A percentile compares a stretch with the other conserved stretches of the same genome.
These are phyloP conservation scores for Drosophila subobscura DNA, from an alignment of 1,140 invertebrate genomes.

Conservation along the genomic window DNA sequence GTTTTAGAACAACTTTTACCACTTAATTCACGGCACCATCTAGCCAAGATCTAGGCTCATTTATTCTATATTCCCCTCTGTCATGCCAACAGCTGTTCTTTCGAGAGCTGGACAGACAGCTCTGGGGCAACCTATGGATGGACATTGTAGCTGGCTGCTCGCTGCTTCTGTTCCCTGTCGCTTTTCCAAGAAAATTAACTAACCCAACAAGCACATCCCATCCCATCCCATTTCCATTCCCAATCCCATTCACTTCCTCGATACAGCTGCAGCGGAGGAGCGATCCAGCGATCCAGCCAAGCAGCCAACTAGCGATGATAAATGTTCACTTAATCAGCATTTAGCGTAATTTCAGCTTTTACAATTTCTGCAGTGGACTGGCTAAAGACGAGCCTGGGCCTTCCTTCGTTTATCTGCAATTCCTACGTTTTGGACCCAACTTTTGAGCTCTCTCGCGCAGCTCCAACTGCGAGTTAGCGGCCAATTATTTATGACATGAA, in stretches of 20 bases:
- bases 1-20: conserved; percentile 43
- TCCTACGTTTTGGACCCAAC: conserved; percentile 32
- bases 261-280: conserved; percentile 45
- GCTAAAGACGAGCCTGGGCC: conserved; percentile 18
- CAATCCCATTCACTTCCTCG: conserved; percentile 60
- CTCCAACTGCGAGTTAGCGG: conserved; percentile 69
- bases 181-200: conserved; percentile 79
- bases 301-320: conserved; percentile 76
- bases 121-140: conserved; percentile 5
- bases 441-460: conserved; percentile 28
- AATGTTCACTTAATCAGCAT: conserved; percentile 83
- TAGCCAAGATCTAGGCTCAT: conserved; percentile 33
- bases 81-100: conserved; percentile 58
- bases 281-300: conserved; percentile 5
- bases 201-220: conserved; percentile 51
- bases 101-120: conserved; percentile 33
- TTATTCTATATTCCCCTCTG: conserved; percentile 24
- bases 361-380: conserved; percentile 61
- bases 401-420: conserved; percentile 29
- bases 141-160: conserved; percentile 30
- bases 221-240: conserved; percentile 23
- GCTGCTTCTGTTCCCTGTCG: conserved; percentile 66
- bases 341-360: conserved; percentile 83
- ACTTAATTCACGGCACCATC: conserved; percentile 45
- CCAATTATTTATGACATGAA: conserved; percentile 84